A percentile compares a stretch with the other conserved stretches of the same genome.
Evolutionary conservation across 2,113 vertebrate genomes (phyloP).

Genomic region (Otolemur garnettii): DNA sequence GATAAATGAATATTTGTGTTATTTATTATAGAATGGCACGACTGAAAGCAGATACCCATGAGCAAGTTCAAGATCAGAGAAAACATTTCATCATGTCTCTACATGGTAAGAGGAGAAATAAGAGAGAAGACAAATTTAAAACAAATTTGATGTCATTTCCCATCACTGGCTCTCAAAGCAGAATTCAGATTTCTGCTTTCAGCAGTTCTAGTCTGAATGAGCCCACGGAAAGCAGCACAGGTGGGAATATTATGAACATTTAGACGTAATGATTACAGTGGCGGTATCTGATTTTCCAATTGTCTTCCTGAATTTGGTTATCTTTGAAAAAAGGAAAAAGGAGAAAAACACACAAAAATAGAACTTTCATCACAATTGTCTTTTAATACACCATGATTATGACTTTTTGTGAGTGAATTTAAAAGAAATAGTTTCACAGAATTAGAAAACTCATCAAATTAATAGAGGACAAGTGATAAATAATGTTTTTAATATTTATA

Average conservation of each 20-base stretch:
- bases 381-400: neutral
- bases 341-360: neutral
- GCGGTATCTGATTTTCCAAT: neutral
- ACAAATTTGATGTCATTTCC: neutral
- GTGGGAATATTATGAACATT: neutral
- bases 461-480: neutral
- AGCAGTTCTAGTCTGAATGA: neutral
- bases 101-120: neutral
- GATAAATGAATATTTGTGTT: slow-evolving; percentile 50
- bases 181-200: neutral
- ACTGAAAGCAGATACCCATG: neutral
- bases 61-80: neutral
- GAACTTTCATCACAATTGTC: neutral
- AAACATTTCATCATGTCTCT: neutral
- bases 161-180: neutral
- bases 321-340: neutral
- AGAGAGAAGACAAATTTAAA: neutral
- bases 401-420: neutral
- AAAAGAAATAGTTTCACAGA: neutral
- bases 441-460: slow-evolving; percentile 27
- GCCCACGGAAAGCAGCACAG: neutral
- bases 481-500: slow-evolving; percentile 33
- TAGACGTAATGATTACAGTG: neutral
- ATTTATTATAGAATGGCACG: neutral
- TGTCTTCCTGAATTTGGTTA: neutral